Base-by-base conservation (phyloP, 2,113 vertebrate genomes). In the Sapayoa aenigma region DNA sequence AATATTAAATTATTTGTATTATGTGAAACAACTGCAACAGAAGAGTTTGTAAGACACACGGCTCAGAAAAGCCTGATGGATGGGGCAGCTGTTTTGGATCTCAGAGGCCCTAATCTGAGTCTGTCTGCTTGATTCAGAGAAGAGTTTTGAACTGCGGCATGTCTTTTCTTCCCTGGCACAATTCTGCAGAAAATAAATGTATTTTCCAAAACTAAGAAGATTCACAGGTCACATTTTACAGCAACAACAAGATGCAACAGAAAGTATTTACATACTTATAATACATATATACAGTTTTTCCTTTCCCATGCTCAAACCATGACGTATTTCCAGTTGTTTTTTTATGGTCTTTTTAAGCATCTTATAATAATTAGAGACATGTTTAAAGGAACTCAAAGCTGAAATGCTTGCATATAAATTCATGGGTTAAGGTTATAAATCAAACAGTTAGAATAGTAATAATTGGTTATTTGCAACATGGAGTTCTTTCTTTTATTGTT, bases 1-100 rank as follows among this genome's bases (percentile, higher is more conserved):
- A 88, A 77, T 90, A 69, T 90, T 50, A 49, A 73, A 76, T 95
- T 93, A 77, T 92, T 85, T 86, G 25, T 73, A 24, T 55, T 50
- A 80, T 25, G 33, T 47, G 88, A 80, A 93, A 62, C 59, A 69
- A 66, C 35, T 85, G 55, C 55, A 83, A 27, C 46, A 76, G 63
- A 39, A 60, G 77, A 47, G 63, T 44, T 62, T 66, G n/a, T 46
- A 90, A 88, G n/a, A 27, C n/a, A 7, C 17, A 78, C 10, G 1
- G 28, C 62, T 85, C 44, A 55, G 84, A 68, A 76, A 22, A 85
- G 12, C 20, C 67, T 90, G 66, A 72, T 87, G 74, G 49, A 91
- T 89, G 75, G 28, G 53, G 41, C 67, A 86, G 67, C 77, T 0
- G 0, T 28, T 91, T 69, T 87, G 78, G 53, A 90, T 73, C 63